A percentile compares a stretch with the other conserved stretches of the same genome.
These are phyloP conservation scores for Malachius bipustulatus DNA, from an alignment of 2,888 invertebrate genomes.

Conservation along the genomic window DNA sequence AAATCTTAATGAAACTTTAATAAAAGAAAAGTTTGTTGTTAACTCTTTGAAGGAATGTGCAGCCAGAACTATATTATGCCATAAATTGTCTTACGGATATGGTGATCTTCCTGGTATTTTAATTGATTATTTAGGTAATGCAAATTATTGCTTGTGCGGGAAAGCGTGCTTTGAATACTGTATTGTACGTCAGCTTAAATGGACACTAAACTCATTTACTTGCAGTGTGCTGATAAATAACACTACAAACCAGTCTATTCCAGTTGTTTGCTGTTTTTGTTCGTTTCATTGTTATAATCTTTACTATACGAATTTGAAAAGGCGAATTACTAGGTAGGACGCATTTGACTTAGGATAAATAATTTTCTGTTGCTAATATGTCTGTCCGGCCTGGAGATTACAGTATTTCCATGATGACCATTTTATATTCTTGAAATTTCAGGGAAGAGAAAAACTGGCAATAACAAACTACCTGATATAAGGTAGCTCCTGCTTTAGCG, in stretches of 20 bases:
- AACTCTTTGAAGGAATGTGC: conserved; percentile 44
- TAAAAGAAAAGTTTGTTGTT: conserved; percentile 44
- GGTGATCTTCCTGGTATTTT: conserved; percentile 47
- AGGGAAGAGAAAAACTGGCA: too few species aligned
- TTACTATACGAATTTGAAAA: conserved; percentile 28
- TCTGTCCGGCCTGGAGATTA: too few species aligned
- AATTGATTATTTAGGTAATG: conserved; percentile 48
- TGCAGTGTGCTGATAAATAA: too few species aligned
- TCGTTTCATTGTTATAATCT: conserved; percentile 40
- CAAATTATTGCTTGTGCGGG: conserved; percentile 52
- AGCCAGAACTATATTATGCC: conserved; percentile 42
- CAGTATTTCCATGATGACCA: too few species aligned
- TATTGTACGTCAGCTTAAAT: conserved; percentile 29
- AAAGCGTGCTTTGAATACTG: conserved; percentile 31
- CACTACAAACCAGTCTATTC: conserved; percentile 35
- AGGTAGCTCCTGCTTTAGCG: too few species aligned
- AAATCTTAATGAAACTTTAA: conserved; percentile 35
- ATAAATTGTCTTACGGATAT: conserved; percentile 43
- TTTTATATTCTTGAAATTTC: too few species aligned
- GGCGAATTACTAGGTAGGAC: conserved; percentile 38
- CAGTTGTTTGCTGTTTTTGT: conserved; percentile 51
- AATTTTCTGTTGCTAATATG: too few species aligned
- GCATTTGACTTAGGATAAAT: conserved; percentile 40
- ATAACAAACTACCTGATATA: too few species aligned
- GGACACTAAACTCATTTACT: too few species aligned